Evolutionary conservation across 2,888 invertebrate genomes (phyloP).

Genomic region (Sphaerophoria taeniata): DNA sequence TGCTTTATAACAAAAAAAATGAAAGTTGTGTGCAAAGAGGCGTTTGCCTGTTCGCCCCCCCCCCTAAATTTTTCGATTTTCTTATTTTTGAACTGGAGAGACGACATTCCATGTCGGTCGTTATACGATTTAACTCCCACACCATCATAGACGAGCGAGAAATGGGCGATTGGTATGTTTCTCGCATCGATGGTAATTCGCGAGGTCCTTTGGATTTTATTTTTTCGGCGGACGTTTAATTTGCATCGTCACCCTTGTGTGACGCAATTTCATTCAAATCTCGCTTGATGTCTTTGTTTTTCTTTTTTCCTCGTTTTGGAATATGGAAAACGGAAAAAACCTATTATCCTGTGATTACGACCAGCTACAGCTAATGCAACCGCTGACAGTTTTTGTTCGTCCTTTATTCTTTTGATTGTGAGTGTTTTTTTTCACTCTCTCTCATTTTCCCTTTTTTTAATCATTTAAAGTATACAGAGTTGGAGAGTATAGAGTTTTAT

Average conservation of each 20-base stretch:
- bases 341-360: slow-evolving; percentile 33
- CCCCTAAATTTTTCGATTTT: not conserved
- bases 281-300: slow-evolving; percentile 51
- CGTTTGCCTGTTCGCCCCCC: slow-evolving; percentile 26
- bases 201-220: slow-evolving; percentile 55
- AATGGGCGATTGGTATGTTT: slow-evolving; percentile 69
- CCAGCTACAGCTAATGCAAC: slow-evolving; percentile 54
- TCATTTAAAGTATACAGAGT: slow-evolving; percentile 58
- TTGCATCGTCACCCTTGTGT: slow-evolving; percentile 71
- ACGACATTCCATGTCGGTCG: slow-evolving; percentile 26
- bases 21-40: not conserved
- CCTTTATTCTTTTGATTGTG: not conserved
- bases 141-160: slow-evolving; percentile 46
- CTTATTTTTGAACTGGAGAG: not conserved
- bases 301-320: slow-evolving; percentile 15
- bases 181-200: slow-evolving; percentile 71
- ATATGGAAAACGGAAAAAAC: slow-evolving; percentile 17
- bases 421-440: too few relatives aligned
- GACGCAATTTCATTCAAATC: slow-evolving; percentile 61
- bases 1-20: slow-evolving; percentile 17
- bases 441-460: slow-evolving; percentile 39
- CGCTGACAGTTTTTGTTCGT: slow-evolving; percentile 53
- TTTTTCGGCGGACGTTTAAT: slow-evolving; percentile 58
- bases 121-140: not conserved
- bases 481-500: slow-evolving; percentile 24